These are phyloP conservation scores for Ceyx melanurus DNA, from an alignment of 2,113 vertebrate genomes.

Conservation along the genomic window DNA sequence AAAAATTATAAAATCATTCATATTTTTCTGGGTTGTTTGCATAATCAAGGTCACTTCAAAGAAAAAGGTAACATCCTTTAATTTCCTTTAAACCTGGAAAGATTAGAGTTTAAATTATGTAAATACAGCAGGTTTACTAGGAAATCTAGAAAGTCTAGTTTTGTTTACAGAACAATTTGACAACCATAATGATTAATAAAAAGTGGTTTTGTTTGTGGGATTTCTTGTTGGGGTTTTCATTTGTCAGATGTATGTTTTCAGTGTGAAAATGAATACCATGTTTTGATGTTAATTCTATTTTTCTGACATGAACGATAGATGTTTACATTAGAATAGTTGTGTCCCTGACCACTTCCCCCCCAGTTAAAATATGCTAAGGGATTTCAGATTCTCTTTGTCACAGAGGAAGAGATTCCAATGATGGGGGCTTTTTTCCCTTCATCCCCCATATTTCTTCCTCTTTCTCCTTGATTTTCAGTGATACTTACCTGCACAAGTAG, in stretches of 20 bases:
- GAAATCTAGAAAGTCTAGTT: not conserved
- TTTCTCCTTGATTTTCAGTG: not conserved
- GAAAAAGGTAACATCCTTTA: not conserved
- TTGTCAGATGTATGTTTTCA: not conserved
- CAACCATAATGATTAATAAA: not conserved
- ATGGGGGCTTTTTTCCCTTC: not conserved
- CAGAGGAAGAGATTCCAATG: accelerated
- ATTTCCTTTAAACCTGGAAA: not conserved
- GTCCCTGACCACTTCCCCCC: accelerated
- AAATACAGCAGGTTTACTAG: not conserved
- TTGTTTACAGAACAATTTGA: not conserved
- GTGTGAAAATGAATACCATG: not conserved
- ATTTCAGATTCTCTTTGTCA: not conserved
- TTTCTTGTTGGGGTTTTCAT: not conserved
- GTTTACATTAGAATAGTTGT: not conserved
- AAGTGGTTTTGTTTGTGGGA: not conserved
- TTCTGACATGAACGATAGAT: not conserved
- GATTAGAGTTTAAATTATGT: not conserved
- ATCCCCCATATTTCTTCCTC: not conserved
- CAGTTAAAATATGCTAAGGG: not conserved
- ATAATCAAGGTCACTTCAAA: not conserved
- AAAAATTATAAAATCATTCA: not conserved
- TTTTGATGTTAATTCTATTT: not conserved
- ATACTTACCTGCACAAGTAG: not conserved
- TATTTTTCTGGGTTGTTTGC: not conserved